Evolutionary conservation across 2,113 vertebrate species (phyloP).

Genomic region (Columba janthina): DNA sequence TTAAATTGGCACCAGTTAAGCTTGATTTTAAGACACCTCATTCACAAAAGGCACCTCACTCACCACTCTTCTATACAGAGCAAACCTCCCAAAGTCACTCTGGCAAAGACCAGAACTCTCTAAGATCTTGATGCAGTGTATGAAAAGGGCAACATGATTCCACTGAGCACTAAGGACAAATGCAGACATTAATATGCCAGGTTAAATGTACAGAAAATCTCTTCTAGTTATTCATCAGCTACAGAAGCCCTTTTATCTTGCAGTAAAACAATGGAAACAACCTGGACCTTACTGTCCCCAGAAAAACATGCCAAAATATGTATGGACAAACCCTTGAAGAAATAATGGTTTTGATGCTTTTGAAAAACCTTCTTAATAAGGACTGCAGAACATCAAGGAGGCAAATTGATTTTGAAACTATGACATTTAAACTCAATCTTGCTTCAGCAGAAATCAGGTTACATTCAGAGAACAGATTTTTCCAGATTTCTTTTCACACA

Average conservation of each 20-base stretch:
- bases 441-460: not conserved
- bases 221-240: not conserved
- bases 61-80: not conserved
- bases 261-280: not conserved
- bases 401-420: not conserved
- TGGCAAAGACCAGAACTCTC: not conserved
- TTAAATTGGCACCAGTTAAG: not conserved
- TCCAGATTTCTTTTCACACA: not conserved
- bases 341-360: not conserved
- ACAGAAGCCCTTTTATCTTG: not conserved
- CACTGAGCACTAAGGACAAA: not conserved
- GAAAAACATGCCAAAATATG: not conserved
- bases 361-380: not conserved
- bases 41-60: not conserved
- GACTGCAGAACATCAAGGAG: not conserved
- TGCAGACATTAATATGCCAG: not conserved
- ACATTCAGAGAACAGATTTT: not conserved
- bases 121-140: not conserved
- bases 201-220: not conserved
- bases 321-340: not conserved
- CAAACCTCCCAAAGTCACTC: not conserved
- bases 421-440: not conserved
- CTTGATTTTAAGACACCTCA: not conserved
- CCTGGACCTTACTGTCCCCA: not conserved
- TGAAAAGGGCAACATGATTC: not conserved